Conservation (phyloP, 2,113 vertebrate genomes). For the Penelope pileata region DNA sequence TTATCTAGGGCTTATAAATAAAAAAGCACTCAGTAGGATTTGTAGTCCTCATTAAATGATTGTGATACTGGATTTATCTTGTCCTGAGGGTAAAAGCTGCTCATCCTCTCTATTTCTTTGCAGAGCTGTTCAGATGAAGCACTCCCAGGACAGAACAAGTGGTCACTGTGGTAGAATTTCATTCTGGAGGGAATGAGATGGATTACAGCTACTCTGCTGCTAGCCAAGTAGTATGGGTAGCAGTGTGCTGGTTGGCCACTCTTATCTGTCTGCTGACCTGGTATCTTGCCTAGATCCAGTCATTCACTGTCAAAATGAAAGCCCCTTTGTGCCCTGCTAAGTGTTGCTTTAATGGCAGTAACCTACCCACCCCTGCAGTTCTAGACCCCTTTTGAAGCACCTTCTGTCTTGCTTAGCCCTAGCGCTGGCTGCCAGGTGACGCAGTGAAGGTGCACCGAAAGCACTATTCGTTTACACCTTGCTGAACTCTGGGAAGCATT, state of each 20-base stretch:
- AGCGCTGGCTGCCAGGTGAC: neutral
- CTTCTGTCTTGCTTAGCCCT: neutral
- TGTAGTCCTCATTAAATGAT: conserved; percentile 41
- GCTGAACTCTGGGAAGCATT: neutral
- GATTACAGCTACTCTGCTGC: neutral
- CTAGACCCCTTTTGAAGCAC: neutral
- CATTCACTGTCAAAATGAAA: neutral
- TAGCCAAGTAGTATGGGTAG: neutral
- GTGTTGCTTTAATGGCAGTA: neutral
- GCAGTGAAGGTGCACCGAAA: neutral
- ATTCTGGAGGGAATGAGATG: neutral
- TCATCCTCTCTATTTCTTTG: conserved; percentile 30
- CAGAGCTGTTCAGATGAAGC: neutral
- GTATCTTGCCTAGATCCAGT: neutral
- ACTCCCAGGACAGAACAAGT: neutral
- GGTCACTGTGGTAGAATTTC: neutral
- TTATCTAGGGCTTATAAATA: conserved; percentile 41
- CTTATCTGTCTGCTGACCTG: neutral
- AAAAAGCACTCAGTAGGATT: conserved; percentile 40
- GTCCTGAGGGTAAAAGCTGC: conserved; percentile 37
- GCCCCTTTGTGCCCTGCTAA: neutral
- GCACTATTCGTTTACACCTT: neutral
- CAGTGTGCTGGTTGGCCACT: neutral
- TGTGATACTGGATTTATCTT: conserved; percentile 49
- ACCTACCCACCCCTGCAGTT: neutral